phyloP scores from a whole-genome alignment of 2,797 vertebrate species.

The Falco berigora region DNA sequence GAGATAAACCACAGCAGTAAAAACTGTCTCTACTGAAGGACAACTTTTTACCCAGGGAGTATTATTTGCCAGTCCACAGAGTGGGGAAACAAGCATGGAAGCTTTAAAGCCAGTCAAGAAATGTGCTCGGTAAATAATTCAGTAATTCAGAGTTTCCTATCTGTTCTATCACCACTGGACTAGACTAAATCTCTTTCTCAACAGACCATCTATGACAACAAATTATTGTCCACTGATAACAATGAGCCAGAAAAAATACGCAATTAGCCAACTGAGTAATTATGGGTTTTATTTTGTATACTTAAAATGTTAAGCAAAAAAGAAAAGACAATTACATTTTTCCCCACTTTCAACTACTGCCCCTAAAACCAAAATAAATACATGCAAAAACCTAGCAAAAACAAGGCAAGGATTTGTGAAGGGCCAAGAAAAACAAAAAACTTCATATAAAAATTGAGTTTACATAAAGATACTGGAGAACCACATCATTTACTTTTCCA shows the following conservation, averaged over 20 bases:
- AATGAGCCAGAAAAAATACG: slow-evolving; percentile 21
- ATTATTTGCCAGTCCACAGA: background rate
- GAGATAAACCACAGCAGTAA: background rate
- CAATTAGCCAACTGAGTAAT: slow-evolving; percentile 38
- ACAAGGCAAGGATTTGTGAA: background rate
- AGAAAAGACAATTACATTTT: slow-evolving; percentile 20
- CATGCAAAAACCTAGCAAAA: slow-evolving; percentile 24
- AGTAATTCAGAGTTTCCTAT: background rate
- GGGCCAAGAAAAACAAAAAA: slow-evolving; percentile 38
- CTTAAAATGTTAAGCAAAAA: slow-evolving; percentile 36
- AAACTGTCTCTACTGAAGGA: background rate
- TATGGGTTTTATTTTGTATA: background rate
- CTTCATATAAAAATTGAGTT: slow-evolving; percentile 11
- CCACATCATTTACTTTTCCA: slow-evolving; percentile 35
- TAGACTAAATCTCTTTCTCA: slow-evolving; percentile 19
- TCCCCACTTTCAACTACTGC: slow-evolving; percentile 11
- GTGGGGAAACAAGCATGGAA: background rate
- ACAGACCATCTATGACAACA: slow-evolving; percentile 25
- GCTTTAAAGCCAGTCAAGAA: background rate
- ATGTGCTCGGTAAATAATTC: background rate
- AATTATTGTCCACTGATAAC: background rate
- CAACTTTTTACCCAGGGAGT: background rate
- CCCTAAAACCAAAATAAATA: slow-evolving; percentile 43
- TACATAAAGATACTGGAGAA: background rate
- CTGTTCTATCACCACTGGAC: background rate